These are phyloP conservation scores for Junonia oenone DNA, from an alignment of 2,888 invertebrate genomes.

Conservation along the genomic window DNA sequence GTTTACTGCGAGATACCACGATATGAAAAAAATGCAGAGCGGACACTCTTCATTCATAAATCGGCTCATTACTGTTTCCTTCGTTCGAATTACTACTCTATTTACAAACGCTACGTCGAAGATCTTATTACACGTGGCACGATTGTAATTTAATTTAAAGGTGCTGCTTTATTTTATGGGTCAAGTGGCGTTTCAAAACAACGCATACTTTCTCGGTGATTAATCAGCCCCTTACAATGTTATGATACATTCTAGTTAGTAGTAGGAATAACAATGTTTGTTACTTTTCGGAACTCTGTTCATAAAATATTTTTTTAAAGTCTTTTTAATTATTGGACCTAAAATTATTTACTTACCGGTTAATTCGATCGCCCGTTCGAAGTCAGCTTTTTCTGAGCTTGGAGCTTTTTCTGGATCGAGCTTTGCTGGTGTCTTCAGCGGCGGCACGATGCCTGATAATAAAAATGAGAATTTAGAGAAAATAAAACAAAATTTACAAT, in stretches of 20 bases:
- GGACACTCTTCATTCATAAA: conserved; percentile 62
- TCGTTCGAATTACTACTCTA: conserved; percentile 42
- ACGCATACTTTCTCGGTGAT: not conserved
- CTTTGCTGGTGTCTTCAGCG: conserved; percentile 78
- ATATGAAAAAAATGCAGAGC: conserved; percentile 28
- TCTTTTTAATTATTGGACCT: not conserved
- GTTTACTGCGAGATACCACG: conserved; percentile 20
- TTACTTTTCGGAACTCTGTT: not conserved
- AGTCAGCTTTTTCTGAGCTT: conserved; percentile 87
- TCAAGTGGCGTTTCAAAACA: not conserved
- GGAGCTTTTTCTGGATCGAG: conserved; percentile 83
- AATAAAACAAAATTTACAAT: not conserved
- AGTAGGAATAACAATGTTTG: not conserved
- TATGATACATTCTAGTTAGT: not conserved
- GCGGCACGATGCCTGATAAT: conserved; percentile 73
- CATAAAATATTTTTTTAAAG: not conserved
- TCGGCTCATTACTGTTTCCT: conserved; percentile 33
- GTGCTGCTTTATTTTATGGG: not conserved
- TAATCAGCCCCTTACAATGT: not conserved
- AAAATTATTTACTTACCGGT: conserved; percentile 75
- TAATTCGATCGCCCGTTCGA: conserved; percentile 92
- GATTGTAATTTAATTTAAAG: conserved; percentile 31
- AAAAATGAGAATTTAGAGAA: conserved; percentile 10
- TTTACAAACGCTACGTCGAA: conserved; percentile 36
- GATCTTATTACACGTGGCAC: conserved; percentile 31